Conservation (phyloP, 2,888 invertebrate genomes). For the Lithophane socia region DNA sequence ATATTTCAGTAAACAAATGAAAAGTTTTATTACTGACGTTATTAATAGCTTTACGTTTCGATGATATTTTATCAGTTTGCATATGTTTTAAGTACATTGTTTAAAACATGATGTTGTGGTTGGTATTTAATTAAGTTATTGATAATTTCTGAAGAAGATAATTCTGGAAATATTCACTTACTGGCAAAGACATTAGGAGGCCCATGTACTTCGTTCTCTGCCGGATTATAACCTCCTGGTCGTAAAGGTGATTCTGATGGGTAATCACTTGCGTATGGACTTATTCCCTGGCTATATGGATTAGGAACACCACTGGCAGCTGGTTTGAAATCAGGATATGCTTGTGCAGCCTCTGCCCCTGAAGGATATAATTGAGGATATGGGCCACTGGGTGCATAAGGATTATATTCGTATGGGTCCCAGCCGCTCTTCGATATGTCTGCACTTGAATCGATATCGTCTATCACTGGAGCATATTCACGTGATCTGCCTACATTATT, state of each 20-base stretch:
- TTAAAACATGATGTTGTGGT: not conserved
- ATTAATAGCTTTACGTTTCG: conserved; percentile 44
- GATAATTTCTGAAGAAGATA: not conserved
- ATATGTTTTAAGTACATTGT: conserved; percentile 12
- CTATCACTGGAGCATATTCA: conserved; percentile 19
- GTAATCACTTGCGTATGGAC: conserved; percentile 25
- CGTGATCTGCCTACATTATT: conserved; percentile 14
- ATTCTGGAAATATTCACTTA: conserved; percentile 33
- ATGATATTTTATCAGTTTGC: conserved; percentile 23
- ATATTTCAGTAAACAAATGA: conserved; percentile 55
- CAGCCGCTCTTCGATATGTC: conserved; percentile 35
- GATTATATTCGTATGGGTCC: conserved; percentile 27
- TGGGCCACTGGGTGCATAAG: conserved; percentile 36
- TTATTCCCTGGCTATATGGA: conserved; percentile 32
- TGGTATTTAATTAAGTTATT: not conserved
- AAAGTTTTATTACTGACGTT: conserved; percentile 48
- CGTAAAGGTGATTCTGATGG: conserved; percentile 39
- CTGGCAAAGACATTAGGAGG: not conserved
- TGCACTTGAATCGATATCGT: conserved; percentile 9
- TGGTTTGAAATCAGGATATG: conserved; percentile 37
- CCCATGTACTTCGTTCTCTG: conserved; percentile 2
- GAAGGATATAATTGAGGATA: conserved; percentile 52
- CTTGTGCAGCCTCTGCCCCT: conserved; percentile 48
- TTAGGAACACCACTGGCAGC: conserved; percentile 26
- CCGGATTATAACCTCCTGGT: conserved; percentile 8